Evolutionary conservation across 2,888 invertebrate species (phyloP).

Genomic region (Lasioglossum morio): DNA sequence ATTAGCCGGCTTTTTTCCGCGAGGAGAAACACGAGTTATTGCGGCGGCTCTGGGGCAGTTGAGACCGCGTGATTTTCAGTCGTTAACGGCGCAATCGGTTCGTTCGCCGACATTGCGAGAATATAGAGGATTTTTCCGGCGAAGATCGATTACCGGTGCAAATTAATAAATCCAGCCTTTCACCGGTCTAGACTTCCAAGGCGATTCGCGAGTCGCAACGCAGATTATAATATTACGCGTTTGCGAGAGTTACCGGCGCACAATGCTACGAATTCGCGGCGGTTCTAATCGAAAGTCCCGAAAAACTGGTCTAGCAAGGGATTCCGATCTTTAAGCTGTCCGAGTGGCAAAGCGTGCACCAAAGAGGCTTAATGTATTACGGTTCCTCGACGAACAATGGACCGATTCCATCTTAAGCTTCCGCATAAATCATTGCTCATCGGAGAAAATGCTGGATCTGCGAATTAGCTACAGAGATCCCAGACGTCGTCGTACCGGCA

Average conservation of each 20-base stretch:
- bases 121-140: slow-evolving; percentile 47
- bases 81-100: slow-evolving; percentile 35
- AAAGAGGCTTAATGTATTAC: slow-evolving; percentile 28
- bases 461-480: not conserved
- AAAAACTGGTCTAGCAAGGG: slow-evolving; percentile 38
- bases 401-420: slow-evolving; percentile 27
- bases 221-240: slow-evolving; percentile 40
- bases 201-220: slow-evolving; percentile 42
- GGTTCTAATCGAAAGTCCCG: slow-evolving; percentile 29
- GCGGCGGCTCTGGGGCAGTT: not conserved
- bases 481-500: not conserved
- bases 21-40: not conserved
- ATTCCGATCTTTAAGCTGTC: not conserved
- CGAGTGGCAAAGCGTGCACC: not conserved
- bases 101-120: slow-evolving; percentile 34
- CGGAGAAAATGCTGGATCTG: not conserved
- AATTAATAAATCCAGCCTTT: slow-evolving; percentile 64
- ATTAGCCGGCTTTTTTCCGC: not conserved
- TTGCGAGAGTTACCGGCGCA: not conserved
- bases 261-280: slow-evolving; percentile 35
- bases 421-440: slow-evolving; percentile 33
- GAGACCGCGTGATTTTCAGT: slow-evolving; percentile 21
- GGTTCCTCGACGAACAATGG: slow-evolving; percentile 41
- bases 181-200: slow-evolving; percentile 55
- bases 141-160: slow-evolving; percentile 57